Conservation (phyloP, 2,888 invertebrate genomes). For the Entomobrya proxima region DNA sequence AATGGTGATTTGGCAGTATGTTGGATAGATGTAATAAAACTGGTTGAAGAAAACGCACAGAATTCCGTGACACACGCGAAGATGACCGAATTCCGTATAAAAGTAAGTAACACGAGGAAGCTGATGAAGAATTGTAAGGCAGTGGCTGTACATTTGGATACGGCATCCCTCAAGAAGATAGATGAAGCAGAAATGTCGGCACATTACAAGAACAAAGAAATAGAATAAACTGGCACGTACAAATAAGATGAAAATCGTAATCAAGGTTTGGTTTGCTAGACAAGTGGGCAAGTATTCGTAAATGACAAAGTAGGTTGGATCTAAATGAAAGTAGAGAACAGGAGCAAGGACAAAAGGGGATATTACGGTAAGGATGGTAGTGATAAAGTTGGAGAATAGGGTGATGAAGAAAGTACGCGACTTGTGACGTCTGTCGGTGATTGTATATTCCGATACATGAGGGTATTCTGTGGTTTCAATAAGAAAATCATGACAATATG, state of each 20-base stretch:
- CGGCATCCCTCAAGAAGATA: constrained; percentile 43
- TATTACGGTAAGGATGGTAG: not conserved
- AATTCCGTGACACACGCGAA: constrained; percentile 40
- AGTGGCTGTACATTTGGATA: constrained; percentile 43
- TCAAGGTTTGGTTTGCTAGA: not conserved
- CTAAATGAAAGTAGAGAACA: constrained; percentile 36
- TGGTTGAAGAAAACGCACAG: constrained; percentile 35
- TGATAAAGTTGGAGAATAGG: constrained; percentile 30
- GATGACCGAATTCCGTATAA: not conserved
- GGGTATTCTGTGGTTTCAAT: not conserved
- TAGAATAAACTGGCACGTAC: constrained; percentile 21
- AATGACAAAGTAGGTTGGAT: constrained; percentile 37
- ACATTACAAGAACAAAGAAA: constrained; percentile 45
- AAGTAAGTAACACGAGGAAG: not conserved
- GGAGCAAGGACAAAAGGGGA: constrained; percentile 24
- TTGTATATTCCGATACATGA: not conserved
- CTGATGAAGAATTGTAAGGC: constrained; percentile 6
- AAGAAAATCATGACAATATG: not conserved
- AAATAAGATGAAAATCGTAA: not conserved
- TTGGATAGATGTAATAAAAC: constrained; percentile 48
- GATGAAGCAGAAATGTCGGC: constrained; percentile 44
- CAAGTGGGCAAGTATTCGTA: constrained; percentile 3
- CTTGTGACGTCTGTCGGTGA: not conserved
- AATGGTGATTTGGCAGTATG: constrained; percentile 55
- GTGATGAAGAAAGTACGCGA: not conserved